phyloP scores from a whole-genome alignment of 92 coral and sea anemone genomes.

The Bergia sp. region DNA sequence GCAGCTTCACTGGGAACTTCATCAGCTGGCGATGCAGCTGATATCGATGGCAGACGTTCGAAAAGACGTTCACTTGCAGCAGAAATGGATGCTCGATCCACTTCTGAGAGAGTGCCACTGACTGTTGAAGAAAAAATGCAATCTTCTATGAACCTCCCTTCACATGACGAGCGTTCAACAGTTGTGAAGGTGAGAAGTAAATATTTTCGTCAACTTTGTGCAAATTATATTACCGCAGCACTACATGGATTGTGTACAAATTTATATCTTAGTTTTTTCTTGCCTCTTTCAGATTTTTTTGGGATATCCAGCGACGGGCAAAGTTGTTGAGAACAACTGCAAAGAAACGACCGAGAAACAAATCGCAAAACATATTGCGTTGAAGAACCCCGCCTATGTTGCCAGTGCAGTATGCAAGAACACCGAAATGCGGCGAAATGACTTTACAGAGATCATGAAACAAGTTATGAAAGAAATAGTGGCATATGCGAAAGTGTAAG shows the following conservation, averaged over 20 bases:
- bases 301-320: conserved; percentile 13
- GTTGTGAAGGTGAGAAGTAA: conserved; percentile 11
- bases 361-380: conserved; percentile 12
- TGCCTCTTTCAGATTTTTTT: conserved; percentile 3
- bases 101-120: background rate
- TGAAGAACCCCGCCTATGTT: conserved; percentile 15
- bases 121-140: background rate
- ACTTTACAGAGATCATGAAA: conserved; percentile 1
- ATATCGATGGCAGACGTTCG: conserved; percentile 7
- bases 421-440: background rate
- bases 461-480: conserved; percentile 27
- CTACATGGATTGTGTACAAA: conserved; percentile 5
- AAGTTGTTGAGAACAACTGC: conserved; percentile 4
- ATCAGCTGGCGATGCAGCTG: conserved; percentile 20
- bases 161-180: conserved; percentile 5
- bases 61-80: conserved; percentile 8
- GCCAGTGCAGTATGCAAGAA: conserved; percentile 28
- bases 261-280: conserved; percentile 1
- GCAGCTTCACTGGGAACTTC: background rate
- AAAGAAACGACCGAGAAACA: conserved; percentile 9
- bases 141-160: conserved; percentile 3
- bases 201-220: conserved; percentile 13
- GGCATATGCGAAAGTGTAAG: conserved; percentile 38
- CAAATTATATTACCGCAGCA: conserved; percentile 16
- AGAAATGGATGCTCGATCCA: conserved; percentile 13